Conservation (phyloP, 2,113 vertebrate genomes). For the Prionailurus viverrinus region DNA sequence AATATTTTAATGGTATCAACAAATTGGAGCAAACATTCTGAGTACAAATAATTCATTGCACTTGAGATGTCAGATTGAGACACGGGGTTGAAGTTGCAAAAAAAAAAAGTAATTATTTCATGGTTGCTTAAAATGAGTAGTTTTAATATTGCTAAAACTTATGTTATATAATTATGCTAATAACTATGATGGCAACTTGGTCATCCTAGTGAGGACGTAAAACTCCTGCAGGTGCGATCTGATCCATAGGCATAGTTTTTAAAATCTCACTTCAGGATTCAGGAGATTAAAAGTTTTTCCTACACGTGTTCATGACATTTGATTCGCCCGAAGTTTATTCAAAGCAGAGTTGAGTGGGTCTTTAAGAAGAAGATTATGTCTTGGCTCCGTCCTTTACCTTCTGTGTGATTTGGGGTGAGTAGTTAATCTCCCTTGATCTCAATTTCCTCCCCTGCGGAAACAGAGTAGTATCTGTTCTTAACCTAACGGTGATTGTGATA, state of each 20-base stretch:
- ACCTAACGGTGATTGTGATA: neutral
- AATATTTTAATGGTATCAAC: constrained; percentile 60
- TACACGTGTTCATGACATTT: neutral
- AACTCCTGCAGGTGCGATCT: neutral
- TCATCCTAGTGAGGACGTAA: neutral
- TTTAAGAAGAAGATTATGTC: neutral
- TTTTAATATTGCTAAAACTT: neutral
- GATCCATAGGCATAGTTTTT: neutral
- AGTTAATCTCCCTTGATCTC: neutral
- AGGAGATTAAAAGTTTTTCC: neutral
- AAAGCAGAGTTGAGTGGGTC: neutral
- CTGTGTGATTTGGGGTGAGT: neutral
- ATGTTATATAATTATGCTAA: neutral
- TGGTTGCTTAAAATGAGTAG: neutral
- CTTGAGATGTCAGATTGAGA: neutral
- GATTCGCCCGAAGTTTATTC: neutral
- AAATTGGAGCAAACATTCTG: constrained; percentile 60
- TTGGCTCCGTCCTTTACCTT: neutral
- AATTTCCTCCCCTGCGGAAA: neutral
- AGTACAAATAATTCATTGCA: neutral
- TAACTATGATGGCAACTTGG: neutral
- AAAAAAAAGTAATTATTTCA: neutral
- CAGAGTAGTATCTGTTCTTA: neutral
- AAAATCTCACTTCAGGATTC: neutral
- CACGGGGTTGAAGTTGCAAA: neutral